A percentile compares a stretch with the other conserved stretches of the same genome.
Evolutionary conservation across 2,888 invertebrate species (phyloP).

Genomic region (Perdita meconis): DNA sequence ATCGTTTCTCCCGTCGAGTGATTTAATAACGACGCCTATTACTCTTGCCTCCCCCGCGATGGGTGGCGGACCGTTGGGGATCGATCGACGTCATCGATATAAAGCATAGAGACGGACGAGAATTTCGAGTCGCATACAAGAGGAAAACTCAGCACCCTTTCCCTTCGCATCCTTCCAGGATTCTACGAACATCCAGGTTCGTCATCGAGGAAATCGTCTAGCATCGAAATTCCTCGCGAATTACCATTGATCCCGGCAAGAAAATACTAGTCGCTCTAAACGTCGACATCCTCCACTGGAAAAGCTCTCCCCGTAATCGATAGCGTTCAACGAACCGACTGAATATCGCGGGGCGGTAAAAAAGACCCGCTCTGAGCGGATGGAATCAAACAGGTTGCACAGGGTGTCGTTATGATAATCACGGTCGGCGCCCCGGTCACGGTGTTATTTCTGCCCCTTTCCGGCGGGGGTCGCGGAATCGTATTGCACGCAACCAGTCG

Average conservation of each 20-base stretch:
- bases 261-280: constrained; percentile 35
- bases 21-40: constrained; percentile 51
- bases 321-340: background rate
- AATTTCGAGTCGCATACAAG: constrained; percentile 8
- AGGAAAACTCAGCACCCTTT: background rate
- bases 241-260: background rate
- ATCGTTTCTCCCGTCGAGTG: constrained; percentile 35
- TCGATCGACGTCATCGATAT: constrained; percentile 27
- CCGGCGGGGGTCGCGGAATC: background rate
- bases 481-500: constrained; percentile 7
- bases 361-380: background rate
- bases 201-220: no score
- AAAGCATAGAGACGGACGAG: background rate
- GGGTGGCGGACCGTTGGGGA: background rate
- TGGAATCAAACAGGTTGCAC: constrained; percentile 56
- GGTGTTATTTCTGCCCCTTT: constrained; percentile 27
- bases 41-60: background rate
- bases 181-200: background rate
- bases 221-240: background rate
- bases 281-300: constrained; percentile 17
- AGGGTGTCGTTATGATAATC: constrained; percentile 50
- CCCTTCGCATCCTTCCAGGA: background rate
- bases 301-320: background rate
- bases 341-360: constrained; percentile 20
- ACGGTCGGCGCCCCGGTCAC: constrained; percentile 20